Base-by-base conservation (phyloP, 2,113 vertebrate genomes). In the Misgurnus mizolepis region DNA sequence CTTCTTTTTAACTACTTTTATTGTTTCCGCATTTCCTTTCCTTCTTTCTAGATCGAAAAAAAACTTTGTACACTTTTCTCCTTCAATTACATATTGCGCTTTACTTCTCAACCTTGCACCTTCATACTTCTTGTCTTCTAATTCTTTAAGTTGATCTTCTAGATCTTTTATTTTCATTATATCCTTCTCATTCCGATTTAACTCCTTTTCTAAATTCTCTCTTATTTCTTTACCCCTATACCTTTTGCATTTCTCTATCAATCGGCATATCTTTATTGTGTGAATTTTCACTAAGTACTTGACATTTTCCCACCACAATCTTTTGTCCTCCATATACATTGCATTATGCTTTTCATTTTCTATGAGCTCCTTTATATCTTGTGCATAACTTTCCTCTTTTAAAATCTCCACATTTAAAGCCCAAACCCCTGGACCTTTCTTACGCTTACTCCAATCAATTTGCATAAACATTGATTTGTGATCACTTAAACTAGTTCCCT, bases 91-190 rank as follows among this genome's bases (percentile, higher is more conserved):
- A 45, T 67, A 43, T 43, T 43, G 12, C 0, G 65, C 40, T n/a
- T 67, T 67, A 67, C 65, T 67, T n/a, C 64, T 67, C 12, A 67
- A 43, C 8, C 17, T n/a, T 45, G 65, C 65, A 7, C 40, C 65
- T n/a, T 45, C 40, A 45, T 43, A 67, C 43, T 45, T 67, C 7
- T 10, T 43, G 6, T 45, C 40, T 67, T 45, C 40, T 8, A 45
- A 27, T 22, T 47, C 56, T 61, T 75, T 41, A 11, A 11, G 11
- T 60, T 60, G 9, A 18, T 45, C 58, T 41, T 76, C 40, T 43
- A 61, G 10, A 6, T 45, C 60, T 64, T 60, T 62, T 41, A 67
- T 34, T 6, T 62, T 45, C n/a, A 8, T 15, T 10, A 67, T 41
- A 45, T 67, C 40, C 17, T 43, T n/a, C 15, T n/a, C 41, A 8